Evolutionary conservation across 2,113 vertebrate species (phyloP).

Genomic region (Asarcornis scutulata): DNA sequence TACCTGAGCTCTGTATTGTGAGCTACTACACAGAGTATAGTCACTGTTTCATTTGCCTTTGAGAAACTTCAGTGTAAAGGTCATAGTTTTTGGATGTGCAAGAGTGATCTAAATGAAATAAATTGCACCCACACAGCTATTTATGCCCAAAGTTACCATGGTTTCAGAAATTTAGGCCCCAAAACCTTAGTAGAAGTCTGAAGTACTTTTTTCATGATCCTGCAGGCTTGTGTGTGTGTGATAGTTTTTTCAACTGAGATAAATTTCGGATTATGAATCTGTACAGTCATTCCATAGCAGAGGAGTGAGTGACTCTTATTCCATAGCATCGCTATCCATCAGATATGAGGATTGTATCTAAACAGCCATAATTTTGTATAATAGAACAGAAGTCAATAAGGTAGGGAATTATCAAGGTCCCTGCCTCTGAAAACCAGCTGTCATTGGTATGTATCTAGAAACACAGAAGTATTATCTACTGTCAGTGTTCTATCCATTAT

Average conservation of each 20-base stretch:
- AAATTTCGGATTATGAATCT: not conserved
- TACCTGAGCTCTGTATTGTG: not conserved
- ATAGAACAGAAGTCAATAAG: not conserved
- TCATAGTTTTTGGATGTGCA: not conserved
- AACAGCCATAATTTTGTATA: not conserved
- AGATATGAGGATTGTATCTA: not conserved
- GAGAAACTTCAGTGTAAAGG: not conserved
- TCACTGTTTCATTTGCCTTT: not conserved
- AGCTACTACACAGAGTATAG: not conserved
- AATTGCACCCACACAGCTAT: not conserved
- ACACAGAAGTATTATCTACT: not conserved
- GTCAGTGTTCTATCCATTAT: not conserved
- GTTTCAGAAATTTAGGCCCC: not conserved
- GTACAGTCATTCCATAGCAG: not conserved
- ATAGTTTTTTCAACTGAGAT: not conserved
- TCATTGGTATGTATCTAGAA: not conserved
- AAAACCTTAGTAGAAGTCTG: not conserved
- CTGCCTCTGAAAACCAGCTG: not conserved
- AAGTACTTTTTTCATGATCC: not conserved
- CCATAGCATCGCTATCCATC: not conserved
- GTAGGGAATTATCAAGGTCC: not conserved
- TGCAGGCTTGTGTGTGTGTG: not conserved
- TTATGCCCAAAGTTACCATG: not conserved
- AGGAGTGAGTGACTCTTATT: not conserved
- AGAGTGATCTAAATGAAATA: not conserved